phyloP scores from a whole-genome alignment of 2,888 invertebrate species.

The Tipula helvola region DNA sequence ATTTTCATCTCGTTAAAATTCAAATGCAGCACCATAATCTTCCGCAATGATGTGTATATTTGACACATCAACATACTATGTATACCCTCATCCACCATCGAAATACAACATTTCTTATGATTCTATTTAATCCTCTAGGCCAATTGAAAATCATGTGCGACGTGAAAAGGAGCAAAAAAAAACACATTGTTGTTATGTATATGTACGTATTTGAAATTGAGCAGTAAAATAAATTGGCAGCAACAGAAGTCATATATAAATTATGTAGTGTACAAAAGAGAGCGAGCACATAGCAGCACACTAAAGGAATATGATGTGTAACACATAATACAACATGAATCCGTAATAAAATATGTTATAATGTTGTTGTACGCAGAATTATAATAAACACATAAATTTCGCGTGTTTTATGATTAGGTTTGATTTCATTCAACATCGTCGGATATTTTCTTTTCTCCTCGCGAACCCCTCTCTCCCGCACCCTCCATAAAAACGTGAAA shows the following conservation, averaged over 20 bases:
- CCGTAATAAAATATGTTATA: neutral
- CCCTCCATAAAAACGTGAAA: neutral
- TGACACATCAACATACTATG: neutral
- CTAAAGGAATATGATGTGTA: neutral
- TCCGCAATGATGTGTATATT: neutral
- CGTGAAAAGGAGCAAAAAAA: neutral
- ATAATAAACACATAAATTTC: neutral
- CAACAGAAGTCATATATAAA: neutral
- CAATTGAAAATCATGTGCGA: neutral
- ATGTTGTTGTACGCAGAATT: neutral
- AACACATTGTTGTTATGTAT: neutral
- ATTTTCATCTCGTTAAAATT: too few species aligned
- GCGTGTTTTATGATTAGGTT: neutral
- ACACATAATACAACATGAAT: neutral
- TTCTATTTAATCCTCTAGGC: neutral
- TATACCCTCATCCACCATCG: neutral
- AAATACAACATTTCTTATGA: neutral
- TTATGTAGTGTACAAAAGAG: neutral
- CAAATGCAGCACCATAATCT: neutral
- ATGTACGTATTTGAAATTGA: neutral
- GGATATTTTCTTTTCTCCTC: neutral
- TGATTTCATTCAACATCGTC: neutral
- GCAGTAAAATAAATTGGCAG: neutral
- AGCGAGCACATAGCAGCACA: neutral
- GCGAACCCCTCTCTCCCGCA: neutral